A percentile compares a stretch with the other conserved stretches of the same genome.
phyloP scores from a whole-genome alignment of 2,888 invertebrate species.

The Megamerina dolium region DNA sequence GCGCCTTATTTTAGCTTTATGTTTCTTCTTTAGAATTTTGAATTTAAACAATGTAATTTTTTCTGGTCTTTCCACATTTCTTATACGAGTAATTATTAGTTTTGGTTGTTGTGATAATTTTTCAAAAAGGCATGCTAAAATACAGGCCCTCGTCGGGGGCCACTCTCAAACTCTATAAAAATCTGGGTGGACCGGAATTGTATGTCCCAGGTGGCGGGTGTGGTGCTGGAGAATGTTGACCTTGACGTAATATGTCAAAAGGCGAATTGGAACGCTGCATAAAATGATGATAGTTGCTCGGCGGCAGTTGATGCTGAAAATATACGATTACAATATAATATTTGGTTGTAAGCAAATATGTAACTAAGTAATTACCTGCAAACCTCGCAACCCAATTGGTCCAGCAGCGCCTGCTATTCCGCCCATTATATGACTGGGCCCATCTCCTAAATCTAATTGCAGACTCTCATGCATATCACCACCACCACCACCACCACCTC shows the following conservation, averaged over 20 bases:
- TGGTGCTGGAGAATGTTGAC: constrained; percentile 41
- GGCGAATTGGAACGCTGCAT: constrained; percentile 48
- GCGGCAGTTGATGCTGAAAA: constrained; percentile 44
- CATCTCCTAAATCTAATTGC: constrained; percentile 75
- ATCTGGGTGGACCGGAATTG: constrained; percentile 49
- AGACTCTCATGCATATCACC: constrained; percentile 52
- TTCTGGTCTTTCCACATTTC: not conserved
- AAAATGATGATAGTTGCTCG: constrained; percentile 46
- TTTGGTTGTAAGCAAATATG: not conserved
- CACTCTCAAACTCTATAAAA: constrained; percentile 50
- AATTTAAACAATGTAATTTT: constrained; percentile 8
- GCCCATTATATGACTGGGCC: constrained; percentile 59
- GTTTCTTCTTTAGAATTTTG: too few relatives aligned
- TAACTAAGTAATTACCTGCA: constrained; percentile 34
- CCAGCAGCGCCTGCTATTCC: constrained; percentile 33
- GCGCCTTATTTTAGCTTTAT: constrained; percentile 36
- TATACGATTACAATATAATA: not conserved
- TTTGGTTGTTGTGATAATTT: constrained; percentile 24
- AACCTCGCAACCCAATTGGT: constrained; percentile 40
- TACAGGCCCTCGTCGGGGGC: constrained; percentile 48
- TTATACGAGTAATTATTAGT: constrained; percentile 1
- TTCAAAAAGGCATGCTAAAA: constrained; percentile 49
- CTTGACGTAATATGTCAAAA: constrained; percentile 45
- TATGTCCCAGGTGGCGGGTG: constrained; percentile 43
- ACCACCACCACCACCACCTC: too few relatives aligned